Percentiles rank a stretch among this genome's conserved stretches.
Evolutionary conservation across 2,113 vertebrate genomes (phyloP).

Genomic region (Sisor rabdophorus): DNA sequence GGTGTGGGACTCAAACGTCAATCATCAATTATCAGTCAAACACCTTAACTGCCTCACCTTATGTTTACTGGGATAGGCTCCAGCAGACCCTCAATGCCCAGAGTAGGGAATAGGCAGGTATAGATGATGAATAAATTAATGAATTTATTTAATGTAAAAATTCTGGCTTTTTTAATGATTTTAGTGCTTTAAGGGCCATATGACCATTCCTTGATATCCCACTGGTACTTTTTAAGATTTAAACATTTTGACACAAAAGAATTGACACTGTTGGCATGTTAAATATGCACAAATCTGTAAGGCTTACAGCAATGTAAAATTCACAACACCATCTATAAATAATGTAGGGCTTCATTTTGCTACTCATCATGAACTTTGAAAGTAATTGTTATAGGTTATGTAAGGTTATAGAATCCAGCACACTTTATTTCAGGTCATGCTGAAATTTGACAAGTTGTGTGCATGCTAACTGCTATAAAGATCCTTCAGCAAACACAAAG

Average conservation of each 20-base stretch:
- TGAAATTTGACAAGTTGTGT: constrained; percentile 1
- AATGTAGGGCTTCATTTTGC: constrained; percentile 57
- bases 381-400: constrained; percentile 45
- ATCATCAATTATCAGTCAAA: too few species aligned
- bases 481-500: constrained; percentile 13
- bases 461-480: not conserved
- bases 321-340: constrained; percentile 63
- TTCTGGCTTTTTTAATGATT: too few species aligned
- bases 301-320: constrained; percentile 57
- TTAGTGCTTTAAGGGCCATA: too few species aligned
- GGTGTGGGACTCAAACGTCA: too few species aligned
- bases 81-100: too few species aligned
- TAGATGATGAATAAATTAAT: too few species aligned
- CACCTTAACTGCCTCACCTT: too few species aligned
- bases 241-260: constrained; percentile 53
- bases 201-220: too few species aligned
- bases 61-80: too few species aligned
- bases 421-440: constrained; percentile 40
- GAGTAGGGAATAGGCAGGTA: too few species aligned
- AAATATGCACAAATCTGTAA: constrained; percentile 57
- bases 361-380: constrained; percentile 48
- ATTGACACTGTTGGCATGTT: constrained; percentile 52
- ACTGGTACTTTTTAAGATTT: constrained; percentile 44
- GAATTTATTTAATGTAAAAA: too few species aligned
- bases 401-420: constrained; percentile 52